phyloP scores from a whole-genome alignment of 35 echinoderm and acorn worm genomes.

The Ophiothrix spiculata region DNA sequence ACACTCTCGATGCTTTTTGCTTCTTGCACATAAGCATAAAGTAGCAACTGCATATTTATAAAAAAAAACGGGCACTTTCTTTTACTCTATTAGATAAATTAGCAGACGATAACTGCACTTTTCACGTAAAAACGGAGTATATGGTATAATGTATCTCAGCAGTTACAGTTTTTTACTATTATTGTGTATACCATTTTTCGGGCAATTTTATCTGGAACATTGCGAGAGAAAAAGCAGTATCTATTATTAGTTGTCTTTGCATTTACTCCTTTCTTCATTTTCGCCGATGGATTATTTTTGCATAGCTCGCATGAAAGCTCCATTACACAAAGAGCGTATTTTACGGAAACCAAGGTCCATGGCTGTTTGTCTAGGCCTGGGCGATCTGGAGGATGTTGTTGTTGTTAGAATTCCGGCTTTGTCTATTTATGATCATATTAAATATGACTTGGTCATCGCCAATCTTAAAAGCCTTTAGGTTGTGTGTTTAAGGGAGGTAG shows the following conservation, averaged over 20 bases:
- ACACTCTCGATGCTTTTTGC: background rate
- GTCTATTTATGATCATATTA: slow-evolving; percentile 8
- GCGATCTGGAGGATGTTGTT: background rate
- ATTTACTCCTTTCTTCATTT: background rate
- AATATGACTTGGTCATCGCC: background rate
- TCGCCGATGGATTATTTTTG: background rate
- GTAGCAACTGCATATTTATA: too few species aligned
- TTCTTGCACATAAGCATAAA: too few species aligned
- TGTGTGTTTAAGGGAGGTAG: background rate
- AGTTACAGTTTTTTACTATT: too few species aligned
- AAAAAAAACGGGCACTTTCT: too few species aligned
- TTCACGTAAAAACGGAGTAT: too few species aligned
- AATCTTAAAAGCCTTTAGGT: background rate
- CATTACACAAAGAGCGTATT: background rate
- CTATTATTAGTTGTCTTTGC: too few species aligned
- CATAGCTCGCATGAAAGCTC: background rate
- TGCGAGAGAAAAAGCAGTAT: too few species aligned
- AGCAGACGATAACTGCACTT: too few species aligned
- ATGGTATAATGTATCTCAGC: too few species aligned
- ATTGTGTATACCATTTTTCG: too few species aligned
- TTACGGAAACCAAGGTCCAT: background rate
- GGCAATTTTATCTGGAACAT: too few species aligned
- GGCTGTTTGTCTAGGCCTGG: background rate
- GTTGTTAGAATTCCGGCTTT: background rate
- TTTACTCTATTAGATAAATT: too few species aligned